These are phyloP conservation scores for Colostygia pectinataria DNA, from an alignment of 2,888 invertebrate species.

Conservation along the genomic window DNA sequence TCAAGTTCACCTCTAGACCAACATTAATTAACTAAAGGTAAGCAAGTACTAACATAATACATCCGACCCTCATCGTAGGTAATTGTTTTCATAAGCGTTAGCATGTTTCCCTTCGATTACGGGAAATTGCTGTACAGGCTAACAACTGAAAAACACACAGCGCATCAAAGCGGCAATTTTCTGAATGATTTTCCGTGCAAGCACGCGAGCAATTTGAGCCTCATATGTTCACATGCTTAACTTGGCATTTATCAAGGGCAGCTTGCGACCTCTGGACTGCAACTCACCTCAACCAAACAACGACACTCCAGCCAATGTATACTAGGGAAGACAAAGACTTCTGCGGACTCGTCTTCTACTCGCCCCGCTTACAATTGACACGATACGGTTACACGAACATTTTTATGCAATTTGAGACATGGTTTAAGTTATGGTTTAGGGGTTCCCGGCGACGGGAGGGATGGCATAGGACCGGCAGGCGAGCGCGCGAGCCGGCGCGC, in stretches of 20 bases:
- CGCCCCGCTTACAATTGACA: slow-evolving; percentile 64
- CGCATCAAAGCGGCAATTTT: slow-evolving; percentile 48
- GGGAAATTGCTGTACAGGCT: slow-evolving; percentile 33
- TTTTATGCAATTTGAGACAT: slow-evolving; percentile 49
- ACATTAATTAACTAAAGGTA: neutral
- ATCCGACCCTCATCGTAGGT: slow-evolving; percentile 14
- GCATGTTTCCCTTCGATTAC: slow-evolving; percentile 31
- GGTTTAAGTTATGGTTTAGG: slow-evolving; percentile 70
- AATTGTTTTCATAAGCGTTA: slow-evolving; percentile 26
- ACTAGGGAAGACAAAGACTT: slow-evolving; percentile 70
- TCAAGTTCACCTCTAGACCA: neutral
- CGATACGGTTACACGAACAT: slow-evolving; percentile 50
- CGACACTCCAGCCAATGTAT: slow-evolving; percentile 49
- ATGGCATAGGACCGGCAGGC: slow-evolving; percentile 73
- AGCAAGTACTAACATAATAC: neutral
- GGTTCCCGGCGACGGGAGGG: slow-evolving; percentile 60
- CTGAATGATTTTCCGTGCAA: slow-evolving; percentile 52
- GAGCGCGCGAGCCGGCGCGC: slow-evolving; percentile 82
- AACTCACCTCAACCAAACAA: slow-evolving; percentile 78
- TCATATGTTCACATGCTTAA: slow-evolving; percentile 39
- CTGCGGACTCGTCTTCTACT: slow-evolving; percentile 50
- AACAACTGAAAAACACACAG: slow-evolving; percentile 27
- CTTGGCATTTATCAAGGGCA: slow-evolving; percentile 63
- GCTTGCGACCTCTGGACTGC: slow-evolving; percentile 61
- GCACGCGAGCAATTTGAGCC: slow-evolving; percentile 64